Evolutionary conservation across 2,113 vertebrate species (phyloP), one percentile per base, ranked within the genome.

Genomic region (Poeciliopsis occidentalis): DNA sequence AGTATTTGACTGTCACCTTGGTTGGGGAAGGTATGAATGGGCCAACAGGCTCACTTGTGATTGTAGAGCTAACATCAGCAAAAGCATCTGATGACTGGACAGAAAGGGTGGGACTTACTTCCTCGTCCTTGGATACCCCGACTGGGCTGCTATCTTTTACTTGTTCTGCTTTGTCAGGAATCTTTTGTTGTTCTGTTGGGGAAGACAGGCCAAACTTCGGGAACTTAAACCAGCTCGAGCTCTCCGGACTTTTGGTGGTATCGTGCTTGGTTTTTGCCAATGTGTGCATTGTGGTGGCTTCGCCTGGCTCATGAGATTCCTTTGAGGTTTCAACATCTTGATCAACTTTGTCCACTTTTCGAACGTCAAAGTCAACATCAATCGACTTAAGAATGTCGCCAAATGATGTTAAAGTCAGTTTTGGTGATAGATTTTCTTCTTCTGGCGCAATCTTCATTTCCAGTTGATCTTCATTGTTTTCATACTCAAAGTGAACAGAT

Each of bases 61-160:
- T 61, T 67, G 92, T 79, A 37, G 94, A 95, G 83, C 94, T 95
- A 51, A 93, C 67, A 78, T 95, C 94, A 66, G 93, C 93, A 71
- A 94, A 95, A 24, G 90, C 93, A 13, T 95, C 94, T 12, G 95
- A 95, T 73, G 95, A 95, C 64, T 85, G 91, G 22, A 94, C 54
- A 4, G 94, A 95, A 31, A 64, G 81, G 29, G 91, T 91, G 5
- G 88, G 84, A 71, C 94, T 95, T 12, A 86, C 11, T 69, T 91
- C 91, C 1, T 93, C 92, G 19, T 91, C 87, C 51, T 39, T 61
- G 3, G 68, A 71, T 63, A 82, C 87, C 65, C 70, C 82, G 27
- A 12, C 77, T 44, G 87, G 82, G 64, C 81, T 92, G 44, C 79
- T 91, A 37, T 81, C 75, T 39, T 74, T 64, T 30, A 82, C 75